Conservation (phyloP, 2,797 vertebrate species). For the Adrianichthys oophorus region DNA sequence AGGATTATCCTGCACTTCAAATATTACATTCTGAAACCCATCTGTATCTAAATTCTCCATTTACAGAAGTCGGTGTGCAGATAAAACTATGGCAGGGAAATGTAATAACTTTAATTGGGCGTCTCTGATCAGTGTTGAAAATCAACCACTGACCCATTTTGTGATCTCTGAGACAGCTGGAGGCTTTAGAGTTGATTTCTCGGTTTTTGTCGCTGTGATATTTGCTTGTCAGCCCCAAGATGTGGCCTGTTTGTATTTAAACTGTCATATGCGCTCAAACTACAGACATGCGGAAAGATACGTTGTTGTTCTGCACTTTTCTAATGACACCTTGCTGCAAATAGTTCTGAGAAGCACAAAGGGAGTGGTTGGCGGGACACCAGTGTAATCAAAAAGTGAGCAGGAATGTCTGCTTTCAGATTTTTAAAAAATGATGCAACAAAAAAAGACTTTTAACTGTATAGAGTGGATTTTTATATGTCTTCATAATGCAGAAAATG, state of each 20-base stretch:
- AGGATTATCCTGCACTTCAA: conserved; percentile 53
- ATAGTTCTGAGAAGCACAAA: conserved; percentile 4
- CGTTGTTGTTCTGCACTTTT: conserved; percentile 16
- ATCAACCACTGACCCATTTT: conserved; percentile 43
- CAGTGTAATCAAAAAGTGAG: neutral
- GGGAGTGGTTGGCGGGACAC: neutral
- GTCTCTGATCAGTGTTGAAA: conserved; percentile 34
- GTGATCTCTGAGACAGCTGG: conserved; percentile 16
- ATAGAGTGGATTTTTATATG: too few relatives aligned
- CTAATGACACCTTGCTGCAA: conserved; percentile 26
- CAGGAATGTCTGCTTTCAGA: too few relatives aligned
- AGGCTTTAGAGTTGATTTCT: conserved; percentile 36
- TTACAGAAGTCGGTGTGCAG: conserved; percentile 43
- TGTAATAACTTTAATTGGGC: conserved; percentile 53
- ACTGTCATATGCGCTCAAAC: neutral
- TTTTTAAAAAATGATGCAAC: too few relatives aligned
- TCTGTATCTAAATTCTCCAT: conserved; percentile 40
- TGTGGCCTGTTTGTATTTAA: conserved; percentile 21
- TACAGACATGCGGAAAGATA: conserved; percentile 2
- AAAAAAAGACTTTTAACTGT: too few relatives aligned
- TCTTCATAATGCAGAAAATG: too few relatives aligned
- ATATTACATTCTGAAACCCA: conserved; percentile 57
- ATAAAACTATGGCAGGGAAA: conserved; percentile 47
- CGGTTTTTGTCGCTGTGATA: conserved; percentile 36
- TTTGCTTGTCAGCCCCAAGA: conserved; percentile 47